phyloP scores from a whole-genome alignment of 2,797 vertebrate species.

The Merluccius polli region DNA sequence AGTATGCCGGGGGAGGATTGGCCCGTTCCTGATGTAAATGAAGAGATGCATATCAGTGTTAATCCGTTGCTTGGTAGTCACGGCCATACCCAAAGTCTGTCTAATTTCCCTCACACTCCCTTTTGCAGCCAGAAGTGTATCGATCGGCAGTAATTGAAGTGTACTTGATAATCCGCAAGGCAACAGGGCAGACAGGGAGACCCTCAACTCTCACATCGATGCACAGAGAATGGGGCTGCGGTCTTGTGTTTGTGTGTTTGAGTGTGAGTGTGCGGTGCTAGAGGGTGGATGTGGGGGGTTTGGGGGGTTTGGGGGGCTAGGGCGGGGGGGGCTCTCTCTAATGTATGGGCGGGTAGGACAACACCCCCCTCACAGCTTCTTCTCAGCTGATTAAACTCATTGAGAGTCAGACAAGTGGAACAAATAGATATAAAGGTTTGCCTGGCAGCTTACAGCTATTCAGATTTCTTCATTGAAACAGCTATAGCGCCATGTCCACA shows the following conservation, averaged over 20 bases:
- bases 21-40: conserved; percentile 81
- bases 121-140: conserved; percentile 81
- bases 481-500: conserved; percentile 66
- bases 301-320: neutral
- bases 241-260: conserved; percentile 69
- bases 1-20: conserved; percentile 68
- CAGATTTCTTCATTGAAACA: conserved; percentile 78
- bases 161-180: conserved; percentile 83
- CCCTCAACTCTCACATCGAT: conserved; percentile 75
- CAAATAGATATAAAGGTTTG: conserved; percentile 87
- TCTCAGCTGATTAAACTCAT: conserved; percentile 92
- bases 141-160: conserved; percentile 84
- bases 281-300: conserved; percentile 23
- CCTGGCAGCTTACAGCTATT: conserved; percentile 80
- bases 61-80: conserved; percentile 86
- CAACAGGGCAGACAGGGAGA: conserved; percentile 76
- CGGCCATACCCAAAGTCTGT: conserved; percentile 80
- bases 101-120: conserved; percentile 81
- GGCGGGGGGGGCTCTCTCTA: conserved; percentile 60
- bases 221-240: conserved; percentile 70
- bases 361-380: conserved; percentile 71
- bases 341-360: conserved; percentile 78
- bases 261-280: conserved; percentile 58
- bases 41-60: conserved; percentile 84
- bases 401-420: conserved; percentile 84